These are phyloP conservation scores for Platyrinchus mystaceus DNA, from an alignment of 2,797 vertebrate genomes.

Conservation along the genomic window DNA sequence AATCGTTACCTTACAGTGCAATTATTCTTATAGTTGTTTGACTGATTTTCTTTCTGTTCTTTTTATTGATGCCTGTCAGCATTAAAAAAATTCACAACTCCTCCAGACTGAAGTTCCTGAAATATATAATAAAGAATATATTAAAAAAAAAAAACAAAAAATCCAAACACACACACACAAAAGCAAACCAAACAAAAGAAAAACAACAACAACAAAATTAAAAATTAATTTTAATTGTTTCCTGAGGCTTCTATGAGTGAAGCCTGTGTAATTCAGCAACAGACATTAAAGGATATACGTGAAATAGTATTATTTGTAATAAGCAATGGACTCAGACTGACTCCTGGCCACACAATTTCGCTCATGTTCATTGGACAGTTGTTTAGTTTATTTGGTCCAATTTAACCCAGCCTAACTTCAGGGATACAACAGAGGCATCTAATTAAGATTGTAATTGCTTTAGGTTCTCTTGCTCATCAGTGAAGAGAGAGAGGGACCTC, in stretches of 20 bases:
- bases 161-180: no score
- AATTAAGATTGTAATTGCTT: constrained; percentile 11
- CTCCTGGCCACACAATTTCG: background rate
- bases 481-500: background rate
- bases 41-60: background rate
- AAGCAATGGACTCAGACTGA: background rate
- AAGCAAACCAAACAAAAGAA: background rate
- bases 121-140: background rate
- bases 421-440: background rate
- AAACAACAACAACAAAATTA: no score
- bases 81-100: background rate
- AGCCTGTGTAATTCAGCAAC: background rate
- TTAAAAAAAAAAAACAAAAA: background rate
- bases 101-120: background rate
- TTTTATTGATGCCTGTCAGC: background rate
- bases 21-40: background rate
- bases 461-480: background rate
- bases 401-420: background rate
- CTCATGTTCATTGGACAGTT: background rate
- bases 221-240: background rate
- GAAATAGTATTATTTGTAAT: background rate
- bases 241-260: background rate
- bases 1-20: background rate
- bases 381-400: background rate
- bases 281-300: background rate